Evolutionary conservation across 2,888 invertebrate species (phyloP).

Genomic region (Oeneis ivallda): DNA sequence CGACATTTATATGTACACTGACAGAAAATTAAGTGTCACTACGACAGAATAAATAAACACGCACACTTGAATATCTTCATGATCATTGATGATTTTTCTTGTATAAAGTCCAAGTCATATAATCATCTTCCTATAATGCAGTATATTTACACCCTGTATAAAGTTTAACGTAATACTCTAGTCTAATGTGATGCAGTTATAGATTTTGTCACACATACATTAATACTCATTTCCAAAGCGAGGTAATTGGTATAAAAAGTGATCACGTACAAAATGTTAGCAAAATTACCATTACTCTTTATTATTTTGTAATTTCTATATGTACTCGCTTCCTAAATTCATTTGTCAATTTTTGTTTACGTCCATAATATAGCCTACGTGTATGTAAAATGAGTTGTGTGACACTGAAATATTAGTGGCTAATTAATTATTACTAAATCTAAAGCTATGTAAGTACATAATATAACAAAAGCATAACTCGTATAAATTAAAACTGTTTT

Average conservation of each 20-base stretch:
- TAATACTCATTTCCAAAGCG: conserved; percentile 36
- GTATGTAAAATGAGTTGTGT: conserved; percentile 19
- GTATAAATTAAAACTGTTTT: neutral
- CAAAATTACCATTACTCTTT: conserved; percentile 35
- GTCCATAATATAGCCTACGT: conserved; percentile 21
- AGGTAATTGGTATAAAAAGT: conserved; percentile 41
- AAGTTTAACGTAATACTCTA: conserved; percentile 30
- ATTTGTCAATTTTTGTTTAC: conserved; percentile 19
- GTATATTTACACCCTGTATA: conserved; percentile 23
- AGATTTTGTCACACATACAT: conserved; percentile 31
- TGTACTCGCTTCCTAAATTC: conserved; percentile 22
- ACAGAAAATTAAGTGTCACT: too few species aligned
- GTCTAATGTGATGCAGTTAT: conserved; percentile 23
- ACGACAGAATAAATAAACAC: too few species aligned
- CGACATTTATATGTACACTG: too few species aligned
- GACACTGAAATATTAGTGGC: conserved; percentile 17
- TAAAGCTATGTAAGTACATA: conserved; percentile 14
- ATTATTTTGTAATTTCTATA: conserved; percentile 27
- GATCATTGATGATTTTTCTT: neutral
- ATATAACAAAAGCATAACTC: neutral
- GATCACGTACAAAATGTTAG: conserved; percentile 39
- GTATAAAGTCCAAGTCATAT: neutral
- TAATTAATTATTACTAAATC: neutral
- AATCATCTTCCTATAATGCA: conserved; percentile 23
- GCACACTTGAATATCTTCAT: too few species aligned